phyloP scores from a whole-genome alignment of 2,797 vertebrate species.

The Cygnus olor region DNA sequence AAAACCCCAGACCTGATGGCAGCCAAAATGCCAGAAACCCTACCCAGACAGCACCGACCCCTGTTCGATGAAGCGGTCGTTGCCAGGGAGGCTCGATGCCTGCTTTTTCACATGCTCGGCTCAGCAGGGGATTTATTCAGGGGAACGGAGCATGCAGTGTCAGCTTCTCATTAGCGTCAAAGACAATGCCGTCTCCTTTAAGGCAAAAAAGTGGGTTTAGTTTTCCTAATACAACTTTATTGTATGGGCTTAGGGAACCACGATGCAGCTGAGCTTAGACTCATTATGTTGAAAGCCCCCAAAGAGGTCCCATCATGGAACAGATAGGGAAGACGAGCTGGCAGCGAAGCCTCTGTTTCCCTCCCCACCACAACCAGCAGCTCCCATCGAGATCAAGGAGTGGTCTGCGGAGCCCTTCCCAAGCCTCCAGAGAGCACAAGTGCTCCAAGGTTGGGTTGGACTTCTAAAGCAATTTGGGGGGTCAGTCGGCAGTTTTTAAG shows the following conservation, averaged over 20 bases:
- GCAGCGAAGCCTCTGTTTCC: background rate
- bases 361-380: background rate
- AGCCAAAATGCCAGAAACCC: background rate
- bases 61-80: background rate
- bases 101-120: constrained; percentile 11
- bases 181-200: constrained; percentile 26
- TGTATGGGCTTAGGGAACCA: background rate
- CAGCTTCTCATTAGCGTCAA: constrained; percentile 42
- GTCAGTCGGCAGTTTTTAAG: background rate
- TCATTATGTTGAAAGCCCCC: background rate
- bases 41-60: background rate
- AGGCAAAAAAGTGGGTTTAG: background rate
- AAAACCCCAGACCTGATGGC: background rate
- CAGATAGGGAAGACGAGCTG: background rate
- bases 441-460: background rate
- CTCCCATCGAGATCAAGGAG: background rate
- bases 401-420: background rate
- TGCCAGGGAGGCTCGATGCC: background rate
- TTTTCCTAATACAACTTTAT: background rate
- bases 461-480: background rate
- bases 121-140: constrained; percentile 57
- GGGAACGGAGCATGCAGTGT: constrained; percentile 45
- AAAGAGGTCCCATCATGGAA: background rate
- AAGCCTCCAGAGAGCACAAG: background rate
- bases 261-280: background rate